Evolutionary conservation across 2,888 invertebrate genomes (phyloP).

Genomic region (Hanleya hanleyi): DNA sequence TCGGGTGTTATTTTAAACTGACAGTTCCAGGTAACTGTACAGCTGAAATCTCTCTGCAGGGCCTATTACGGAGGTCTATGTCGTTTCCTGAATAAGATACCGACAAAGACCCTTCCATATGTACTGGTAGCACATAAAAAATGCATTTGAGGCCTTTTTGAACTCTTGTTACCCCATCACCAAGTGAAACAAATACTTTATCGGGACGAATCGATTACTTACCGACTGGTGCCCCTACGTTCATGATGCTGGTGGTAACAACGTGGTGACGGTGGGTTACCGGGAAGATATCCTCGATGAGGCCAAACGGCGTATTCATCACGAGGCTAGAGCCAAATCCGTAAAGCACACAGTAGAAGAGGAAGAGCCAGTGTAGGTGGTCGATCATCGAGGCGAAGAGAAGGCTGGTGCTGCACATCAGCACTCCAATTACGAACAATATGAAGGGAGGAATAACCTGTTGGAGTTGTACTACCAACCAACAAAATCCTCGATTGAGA

Average conservation of each 20-base stretch:
- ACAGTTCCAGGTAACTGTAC: too few relatives aligned
- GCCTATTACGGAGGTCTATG: too few relatives aligned
- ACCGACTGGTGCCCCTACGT: conserved; percentile 44
- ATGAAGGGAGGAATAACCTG: background rate
- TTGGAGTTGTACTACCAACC: conserved; percentile 17
- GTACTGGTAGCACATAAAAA: too few relatives aligned
- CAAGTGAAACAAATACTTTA: too few relatives aligned
- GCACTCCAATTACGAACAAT: conserved; percentile 21
- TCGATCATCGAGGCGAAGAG: conserved; percentile 12
- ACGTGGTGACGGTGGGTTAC: conserved; percentile 40
- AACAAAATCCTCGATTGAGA: conserved; percentile 14
- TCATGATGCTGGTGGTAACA: conserved; percentile 43
- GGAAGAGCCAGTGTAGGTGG: conserved; percentile 23
- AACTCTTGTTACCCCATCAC: too few relatives aligned
- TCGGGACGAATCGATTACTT: too few relatives aligned
- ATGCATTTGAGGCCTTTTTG: too few relatives aligned
- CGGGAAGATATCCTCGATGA: conserved; percentile 42
- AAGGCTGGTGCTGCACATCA: conserved; percentile 12
- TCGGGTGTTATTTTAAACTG: too few relatives aligned
- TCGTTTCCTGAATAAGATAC: too few relatives aligned
- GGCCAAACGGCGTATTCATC: conserved; percentile 40
- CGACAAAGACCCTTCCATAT: too few relatives aligned
- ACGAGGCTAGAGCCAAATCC: conserved; percentile 37
- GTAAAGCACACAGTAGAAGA: conserved; percentile 36
- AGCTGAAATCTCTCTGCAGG: too few relatives aligned